These are phyloP conservation scores for Synergus umbraculus DNA, from an alignment of 2,888 invertebrate species.

Conservation along the genomic window DNA sequence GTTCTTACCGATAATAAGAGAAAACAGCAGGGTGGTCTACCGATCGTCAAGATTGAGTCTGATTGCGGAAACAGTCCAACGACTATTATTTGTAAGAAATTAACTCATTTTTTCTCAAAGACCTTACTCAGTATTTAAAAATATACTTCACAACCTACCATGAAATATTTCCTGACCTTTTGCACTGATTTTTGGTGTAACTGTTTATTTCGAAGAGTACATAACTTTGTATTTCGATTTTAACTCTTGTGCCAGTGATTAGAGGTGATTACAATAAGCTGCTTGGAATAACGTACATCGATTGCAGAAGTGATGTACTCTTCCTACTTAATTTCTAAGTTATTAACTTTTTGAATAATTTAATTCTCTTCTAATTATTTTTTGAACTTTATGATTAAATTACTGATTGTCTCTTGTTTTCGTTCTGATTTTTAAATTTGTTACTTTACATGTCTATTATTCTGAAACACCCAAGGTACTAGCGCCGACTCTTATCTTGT, in stretches of 20 bases:
- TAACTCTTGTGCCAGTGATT: too few species aligned
- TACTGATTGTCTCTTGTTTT: background rate
- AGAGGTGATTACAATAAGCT: too few species aligned
- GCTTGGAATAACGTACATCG: too few species aligned
- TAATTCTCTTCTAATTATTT: background rate
- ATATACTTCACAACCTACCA: background rate
- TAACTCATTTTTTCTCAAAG: background rate
- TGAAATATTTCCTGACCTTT: background rate
- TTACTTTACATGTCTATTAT: conserved; percentile 34
- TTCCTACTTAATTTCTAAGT: background rate
- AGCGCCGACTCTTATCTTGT: conserved; percentile 42
- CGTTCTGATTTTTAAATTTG: conserved; percentile 20
- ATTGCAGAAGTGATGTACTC: too few species aligned
- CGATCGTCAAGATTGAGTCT: conserved; percentile 86
- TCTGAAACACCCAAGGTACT: conserved; percentile 37
- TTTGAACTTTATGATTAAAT: background rate
- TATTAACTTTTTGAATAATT: background rate
- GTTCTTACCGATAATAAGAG: conserved; percentile 81
- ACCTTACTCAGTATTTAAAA: background rate
- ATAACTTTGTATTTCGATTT: too few species aligned
- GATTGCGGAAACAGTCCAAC: conserved; percentile 77
- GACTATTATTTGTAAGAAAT: conserved; percentile 70
- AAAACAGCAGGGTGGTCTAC: conserved; percentile 80
- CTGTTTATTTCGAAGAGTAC: background rate
- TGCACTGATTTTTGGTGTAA: background rate